These are phyloP conservation scores for Stictonetta naevosa DNA, from an alignment of 2,113 vertebrate genomes.

Conservation along the genomic window DNA sequence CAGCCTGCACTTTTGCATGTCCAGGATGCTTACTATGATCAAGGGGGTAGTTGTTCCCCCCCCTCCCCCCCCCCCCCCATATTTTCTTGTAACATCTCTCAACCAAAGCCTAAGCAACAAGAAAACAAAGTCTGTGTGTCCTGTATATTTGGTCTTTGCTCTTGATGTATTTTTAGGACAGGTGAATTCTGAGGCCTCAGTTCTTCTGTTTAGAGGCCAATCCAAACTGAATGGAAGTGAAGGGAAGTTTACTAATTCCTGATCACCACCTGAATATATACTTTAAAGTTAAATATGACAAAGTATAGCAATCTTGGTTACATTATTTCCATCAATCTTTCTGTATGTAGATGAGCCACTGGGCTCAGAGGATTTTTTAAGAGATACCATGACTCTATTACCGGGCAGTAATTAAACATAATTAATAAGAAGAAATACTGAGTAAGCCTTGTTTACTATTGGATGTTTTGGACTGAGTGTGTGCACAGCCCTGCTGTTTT, in stretches of 20 bases:
- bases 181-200: not conserved
- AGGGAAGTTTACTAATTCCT: not conserved
- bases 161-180: not conserved
- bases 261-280: rapidly evolving
- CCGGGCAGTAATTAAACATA: not conserved
- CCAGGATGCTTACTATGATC: not conserved
- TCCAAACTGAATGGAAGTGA: not conserved
- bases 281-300: not conserved
- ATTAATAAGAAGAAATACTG: not conserved
- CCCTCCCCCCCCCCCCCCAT: not conserved
- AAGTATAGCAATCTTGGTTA: not conserved
- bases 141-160: not conserved
- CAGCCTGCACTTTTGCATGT: not conserved
- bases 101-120: not conserved
- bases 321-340: not conserved
- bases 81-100: not conserved
- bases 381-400: not conserved
- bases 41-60: not conserved
- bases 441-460: not conserved
- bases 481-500: not conserved
- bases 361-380: not conserved
- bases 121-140: not conserved
- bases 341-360: not conserved
- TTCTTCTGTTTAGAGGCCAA: not conserved
- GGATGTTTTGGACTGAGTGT: not conserved